These are phyloP conservation scores for Melangyna quadrimaculata DNA, from an alignment of 2,888 invertebrate genomes.

Conservation along the genomic window DNA sequence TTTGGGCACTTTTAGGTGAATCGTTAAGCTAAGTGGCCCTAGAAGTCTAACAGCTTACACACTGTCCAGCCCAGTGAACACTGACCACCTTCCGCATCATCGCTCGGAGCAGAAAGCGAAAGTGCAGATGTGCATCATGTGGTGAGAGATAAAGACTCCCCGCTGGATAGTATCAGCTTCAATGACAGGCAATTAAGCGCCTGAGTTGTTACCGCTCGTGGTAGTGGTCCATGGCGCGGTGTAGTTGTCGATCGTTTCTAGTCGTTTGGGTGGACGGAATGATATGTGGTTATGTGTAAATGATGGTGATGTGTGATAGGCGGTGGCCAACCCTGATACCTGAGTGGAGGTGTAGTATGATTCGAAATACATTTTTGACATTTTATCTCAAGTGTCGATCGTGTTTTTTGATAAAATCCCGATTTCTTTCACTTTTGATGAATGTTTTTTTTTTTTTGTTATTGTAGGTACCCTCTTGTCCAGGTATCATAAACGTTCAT, in stretches of 20 bases:
- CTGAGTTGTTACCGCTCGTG: constrained; percentile 26
- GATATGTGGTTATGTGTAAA: constrained; percentile 53
- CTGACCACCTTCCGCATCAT: constrained; percentile 18
- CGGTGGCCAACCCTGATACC: constrained; percentile 24
- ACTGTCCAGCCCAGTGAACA: background rate
- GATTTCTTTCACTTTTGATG: constrained; percentile 34
- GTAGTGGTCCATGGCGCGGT: constrained; percentile 3
- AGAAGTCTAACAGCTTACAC: constrained; percentile 18
- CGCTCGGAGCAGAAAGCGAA: constrained; percentile 51
- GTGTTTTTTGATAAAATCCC: constrained; percentile 13
- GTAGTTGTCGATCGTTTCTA: background rate
- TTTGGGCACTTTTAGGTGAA: constrained; percentile 33
- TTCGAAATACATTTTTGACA: constrained; percentile 44
- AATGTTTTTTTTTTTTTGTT: background rate
- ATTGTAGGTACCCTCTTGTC: background rate
- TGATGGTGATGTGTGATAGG: constrained; percentile 41
- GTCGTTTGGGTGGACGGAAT: constrained; percentile 28
- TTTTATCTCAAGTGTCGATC: constrained; percentile 49
- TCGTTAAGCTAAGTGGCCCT: constrained; percentile 35
- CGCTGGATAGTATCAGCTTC: constrained; percentile 53
- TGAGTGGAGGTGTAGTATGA: constrained; percentile 36
- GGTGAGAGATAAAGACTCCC: constrained; percentile 44
- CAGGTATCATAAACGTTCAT: background rate
- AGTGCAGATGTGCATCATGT: constrained; percentile 60
- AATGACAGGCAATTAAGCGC: constrained; percentile 67